Percentiles rank a stretch among this genome's conserved stretches.
Evolutionary conservation across 2,797 vertebrate genomes (phyloP).

Genomic region (Ceryle rudis): DNA sequence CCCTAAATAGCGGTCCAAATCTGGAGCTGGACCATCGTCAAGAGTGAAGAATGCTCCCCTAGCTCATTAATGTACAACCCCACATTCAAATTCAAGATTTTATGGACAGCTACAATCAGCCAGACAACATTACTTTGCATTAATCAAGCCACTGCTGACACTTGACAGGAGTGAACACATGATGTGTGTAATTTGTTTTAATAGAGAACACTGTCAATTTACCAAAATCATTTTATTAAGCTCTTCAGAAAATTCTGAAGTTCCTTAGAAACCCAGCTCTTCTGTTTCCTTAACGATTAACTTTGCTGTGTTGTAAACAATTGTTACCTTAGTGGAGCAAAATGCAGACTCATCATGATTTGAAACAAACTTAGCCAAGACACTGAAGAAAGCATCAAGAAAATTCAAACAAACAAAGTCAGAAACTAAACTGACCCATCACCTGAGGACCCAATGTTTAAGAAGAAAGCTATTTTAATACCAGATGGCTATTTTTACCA

Average conservation of each 20-base stretch:
- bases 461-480: not conserved
- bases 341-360: not conserved
- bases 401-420: not conserved
- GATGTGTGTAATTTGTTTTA: conserved; percentile 19
- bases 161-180: conserved; percentile 18
- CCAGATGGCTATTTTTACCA: not conserved
- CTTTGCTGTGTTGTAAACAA: not conserved
- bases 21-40: not conserved
- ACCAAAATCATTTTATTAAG: conserved; percentile 8
- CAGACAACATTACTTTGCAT: conserved; percentile 10
- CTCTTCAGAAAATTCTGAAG: not conserved
- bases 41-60: not conserved
- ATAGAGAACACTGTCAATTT: not conserved
- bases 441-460: not conserved
- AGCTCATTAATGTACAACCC: not conserved
- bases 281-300: not conserved
- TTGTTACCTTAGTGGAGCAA: not conserved
- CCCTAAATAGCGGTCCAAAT: not conserved
- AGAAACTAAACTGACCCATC: not conserved
- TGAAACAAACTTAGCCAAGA: not conserved
- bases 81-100: not conserved
- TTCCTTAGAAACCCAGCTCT: not conserved
- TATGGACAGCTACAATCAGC: conserved; percentile 34
- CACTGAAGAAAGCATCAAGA: not conserved
- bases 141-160: conserved; percentile 26